Evolutionary conservation across 2,113 vertebrate species (phyloP).

Genomic region (Vulpes lagopus): DNA sequence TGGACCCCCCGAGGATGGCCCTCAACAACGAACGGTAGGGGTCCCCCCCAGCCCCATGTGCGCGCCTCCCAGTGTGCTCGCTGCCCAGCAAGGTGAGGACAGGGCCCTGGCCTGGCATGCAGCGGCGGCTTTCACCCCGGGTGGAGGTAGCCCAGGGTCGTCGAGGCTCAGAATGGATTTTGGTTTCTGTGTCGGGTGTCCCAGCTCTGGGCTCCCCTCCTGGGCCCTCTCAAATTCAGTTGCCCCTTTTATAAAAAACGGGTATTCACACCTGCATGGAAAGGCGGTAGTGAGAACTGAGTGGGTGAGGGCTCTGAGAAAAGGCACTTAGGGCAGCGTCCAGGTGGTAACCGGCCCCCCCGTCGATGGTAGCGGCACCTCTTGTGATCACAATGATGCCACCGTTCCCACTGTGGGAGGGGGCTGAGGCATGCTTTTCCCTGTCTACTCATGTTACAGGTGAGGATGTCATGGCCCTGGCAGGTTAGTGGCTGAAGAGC

Average conservation of each 20-base stretch:
- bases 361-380: neutral
- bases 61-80: neutral
- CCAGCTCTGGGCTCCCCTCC: rapidly evolving
- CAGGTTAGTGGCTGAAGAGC: neutral
- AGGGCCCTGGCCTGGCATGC: neutral
- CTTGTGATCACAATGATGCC: neutral
- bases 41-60: neutral
- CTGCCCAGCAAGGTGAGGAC: rapidly evolving
- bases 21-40: constrained; percentile 96
- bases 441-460: neutral
- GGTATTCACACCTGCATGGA: neutral
- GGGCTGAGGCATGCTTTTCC: neutral
- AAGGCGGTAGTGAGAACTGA: neutral
- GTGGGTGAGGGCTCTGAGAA: neutral
- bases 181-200: neutral
- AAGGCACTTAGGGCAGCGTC: neutral
- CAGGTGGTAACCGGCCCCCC: neutral
- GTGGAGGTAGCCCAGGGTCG: neutral
- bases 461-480: rapidly evolving
- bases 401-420: neutral
- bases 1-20: constrained; percentile 97
- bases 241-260: neutral
- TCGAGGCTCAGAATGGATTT: neutral
- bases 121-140: neutral
- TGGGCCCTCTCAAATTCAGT: neutral